Evolutionary conservation across 2,888 invertebrate genomes (phyloP).

Genomic region (Leptopilina myrica): DNA sequence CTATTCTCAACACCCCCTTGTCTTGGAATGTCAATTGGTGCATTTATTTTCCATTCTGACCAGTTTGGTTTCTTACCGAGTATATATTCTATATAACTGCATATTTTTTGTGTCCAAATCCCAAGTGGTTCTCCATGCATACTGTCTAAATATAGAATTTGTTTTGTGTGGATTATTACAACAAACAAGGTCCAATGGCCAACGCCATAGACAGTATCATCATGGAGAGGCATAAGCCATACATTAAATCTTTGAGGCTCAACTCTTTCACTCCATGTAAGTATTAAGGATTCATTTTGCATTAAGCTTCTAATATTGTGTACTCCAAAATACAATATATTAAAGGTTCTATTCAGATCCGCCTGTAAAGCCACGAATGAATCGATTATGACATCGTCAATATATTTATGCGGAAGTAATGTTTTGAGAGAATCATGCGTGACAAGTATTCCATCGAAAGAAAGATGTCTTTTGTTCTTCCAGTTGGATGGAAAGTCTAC

Average conservation of each 20-base stretch:
- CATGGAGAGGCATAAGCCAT: neutral
- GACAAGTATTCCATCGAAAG: neutral
- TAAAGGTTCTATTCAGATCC: neutral
- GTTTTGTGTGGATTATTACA: too few species aligned
- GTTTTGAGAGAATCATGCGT: neutral
- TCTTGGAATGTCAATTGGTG: too few species aligned
- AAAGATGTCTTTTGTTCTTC: neutral
- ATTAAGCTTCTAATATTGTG: neutral
- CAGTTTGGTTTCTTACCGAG: too few species aligned
- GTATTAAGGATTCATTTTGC: neutral
- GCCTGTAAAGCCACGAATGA: neutral
- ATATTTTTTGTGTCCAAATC: too few species aligned
- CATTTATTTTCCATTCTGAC: too few species aligned
- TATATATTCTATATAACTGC: too few species aligned
- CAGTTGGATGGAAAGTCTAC: too few species aligned
- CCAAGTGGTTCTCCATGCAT: too few species aligned
- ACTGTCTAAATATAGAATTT: too few species aligned
- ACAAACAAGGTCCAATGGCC: too few species aligned
- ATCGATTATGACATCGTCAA: neutral
- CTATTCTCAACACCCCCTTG: too few species aligned
- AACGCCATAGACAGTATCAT: neutral
- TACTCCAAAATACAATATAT: neutral
- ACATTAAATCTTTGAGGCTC: neutral
- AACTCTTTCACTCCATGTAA: neutral
- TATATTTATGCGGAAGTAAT: neutral